Percentiles rank a stretch among this genome's conserved stretches.
Evolutionary conservation across 1,140 invertebrate genomes (phyloP).

Genomic region (Drosophila kanapiae): DNA sequence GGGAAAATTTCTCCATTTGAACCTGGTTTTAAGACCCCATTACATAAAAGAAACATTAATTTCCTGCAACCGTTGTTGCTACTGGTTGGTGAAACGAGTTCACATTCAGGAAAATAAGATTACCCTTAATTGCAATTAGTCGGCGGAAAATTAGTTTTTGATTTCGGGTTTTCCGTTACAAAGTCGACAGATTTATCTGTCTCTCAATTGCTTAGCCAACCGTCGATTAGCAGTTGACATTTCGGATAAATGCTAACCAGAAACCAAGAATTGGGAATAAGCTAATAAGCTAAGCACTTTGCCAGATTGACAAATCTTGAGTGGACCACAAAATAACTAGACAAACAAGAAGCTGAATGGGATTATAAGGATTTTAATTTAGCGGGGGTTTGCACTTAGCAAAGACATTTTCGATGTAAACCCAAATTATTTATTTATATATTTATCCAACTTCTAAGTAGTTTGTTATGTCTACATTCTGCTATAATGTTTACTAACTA

Average conservation of each 20-base stretch:
- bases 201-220: conserved; percentile 42
- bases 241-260: conserved; percentile 40
- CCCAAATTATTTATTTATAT: no score
- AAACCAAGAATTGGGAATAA: conserved; percentile 32
- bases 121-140: conserved; percentile 51
- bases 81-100: conserved; percentile 23
- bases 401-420: not conserved
- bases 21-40: conserved; percentile 27
- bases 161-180: conserved; percentile 32
- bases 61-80: conserved; percentile 4
- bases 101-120: conserved; percentile 27
- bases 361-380: conserved; percentile 32
- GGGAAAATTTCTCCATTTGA: conserved; percentile 17
- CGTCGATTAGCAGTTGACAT: conserved; percentile 42
- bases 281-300: conserved; percentile 16
- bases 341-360: conserved; percentile 13
- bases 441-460: no score
- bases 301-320: conserved; percentile 49
- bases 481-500: no score
- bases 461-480: no score
- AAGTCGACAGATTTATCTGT: conserved; percentile 27
- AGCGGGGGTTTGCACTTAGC: not conserved
- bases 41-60: conserved; percentile 37
- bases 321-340: conserved; percentile 28
- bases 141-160: conserved; percentile 37